Conservation (phyloP, 2,888 invertebrate species). For the Ochropleura plecta region DNA sequence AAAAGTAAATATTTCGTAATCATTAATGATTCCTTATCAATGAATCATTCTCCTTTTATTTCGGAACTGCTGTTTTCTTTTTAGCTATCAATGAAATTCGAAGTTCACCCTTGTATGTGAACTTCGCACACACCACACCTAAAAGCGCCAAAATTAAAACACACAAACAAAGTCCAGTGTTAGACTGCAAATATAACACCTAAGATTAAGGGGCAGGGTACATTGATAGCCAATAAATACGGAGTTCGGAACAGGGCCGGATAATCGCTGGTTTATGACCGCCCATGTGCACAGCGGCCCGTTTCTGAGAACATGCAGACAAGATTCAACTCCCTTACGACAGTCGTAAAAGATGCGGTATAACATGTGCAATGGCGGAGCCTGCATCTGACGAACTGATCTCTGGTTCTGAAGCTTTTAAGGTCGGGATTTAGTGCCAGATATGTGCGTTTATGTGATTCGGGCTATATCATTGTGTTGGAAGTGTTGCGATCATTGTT, state of each 20-base stretch:
- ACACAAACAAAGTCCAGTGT: conserved; percentile 23
- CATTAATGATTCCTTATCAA: neutral
- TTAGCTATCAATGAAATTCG: neutral
- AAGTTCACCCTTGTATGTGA: neutral
- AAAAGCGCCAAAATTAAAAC: conserved; percentile 24
- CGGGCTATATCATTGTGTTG: conserved; percentile 25
- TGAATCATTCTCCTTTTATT: neutral
- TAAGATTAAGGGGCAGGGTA: conserved; percentile 61
- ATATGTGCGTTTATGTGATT: conserved; percentile 23
- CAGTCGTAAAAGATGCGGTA: conserved; percentile 87
- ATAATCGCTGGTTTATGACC: conserved; percentile 85
- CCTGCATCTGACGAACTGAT: conserved; percentile 69
- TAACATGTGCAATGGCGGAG: conserved; percentile 85
- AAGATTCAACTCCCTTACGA: conserved; percentile 84
- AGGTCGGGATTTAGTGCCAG: conserved; percentile 45
- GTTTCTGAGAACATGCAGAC: conserved; percentile 79
- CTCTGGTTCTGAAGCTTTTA: conserved; percentile 55
- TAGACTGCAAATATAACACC: conserved; percentile 61
- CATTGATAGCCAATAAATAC: conserved; percentile 68
- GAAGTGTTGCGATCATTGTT: neutral
- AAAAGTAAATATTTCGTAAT: neutral
- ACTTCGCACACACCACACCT: neutral
- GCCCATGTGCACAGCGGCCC: conserved; percentile 83
- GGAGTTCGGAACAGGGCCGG: conserved; percentile 74
- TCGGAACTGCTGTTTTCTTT: neutral